Base-by-base conservation (phyloP, 1,140 invertebrate genomes). In the Panagrolaimus sp. region DNA sequence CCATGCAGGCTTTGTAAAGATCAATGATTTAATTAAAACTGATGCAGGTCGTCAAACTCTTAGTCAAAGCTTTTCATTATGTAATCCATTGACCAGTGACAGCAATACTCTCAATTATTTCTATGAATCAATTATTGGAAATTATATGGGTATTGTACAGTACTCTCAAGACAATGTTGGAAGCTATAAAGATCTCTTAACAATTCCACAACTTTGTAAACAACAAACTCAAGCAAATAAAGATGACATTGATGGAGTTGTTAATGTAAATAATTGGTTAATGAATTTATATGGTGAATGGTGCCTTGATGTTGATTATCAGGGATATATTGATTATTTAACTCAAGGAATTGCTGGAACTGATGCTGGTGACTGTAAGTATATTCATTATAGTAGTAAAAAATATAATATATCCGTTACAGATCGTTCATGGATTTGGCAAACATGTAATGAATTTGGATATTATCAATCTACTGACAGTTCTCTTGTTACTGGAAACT, bases 401-500 rank as follows among this genome's bases (percentile, higher is more conserved):
- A n/a, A 13, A 25, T 27, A 20, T 57, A 16, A 57, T 5, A 20
- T 5, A 27, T 11, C 27, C 11, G 0, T 13, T 57, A 25, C 20
- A 57, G 51, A 57, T 16, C 51, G 65, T 13, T 20, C 48, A 25
- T 95, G 92, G 92, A 89, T 87, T 13, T 95, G 92, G 81, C 92
- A 96, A 84, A 94, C 92, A 0, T 96, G 93, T 82, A 91, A 90
- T 16, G 93, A 96, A 83, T 96, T 95, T 84, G 93, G 92, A 25
- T 95, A 92, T 79, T 96, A 89, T 84, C 92, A 95, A 86, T 91
- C 91, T 0, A 92, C 92, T 0, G 88, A 89, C 38, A 25, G 16
- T 13, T 11, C 16, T 27, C 51, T 57, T 13, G 51, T 57, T 2
- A 16, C 27, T 8, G 9, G 16, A 11, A 63, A 63, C 1, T 63